Percentiles rank a stretch among this genome's conserved stretches.
Evolutionary conservation across 2,113 vertebrate species (phyloP).

Genomic region (Natator depressus): DNA sequence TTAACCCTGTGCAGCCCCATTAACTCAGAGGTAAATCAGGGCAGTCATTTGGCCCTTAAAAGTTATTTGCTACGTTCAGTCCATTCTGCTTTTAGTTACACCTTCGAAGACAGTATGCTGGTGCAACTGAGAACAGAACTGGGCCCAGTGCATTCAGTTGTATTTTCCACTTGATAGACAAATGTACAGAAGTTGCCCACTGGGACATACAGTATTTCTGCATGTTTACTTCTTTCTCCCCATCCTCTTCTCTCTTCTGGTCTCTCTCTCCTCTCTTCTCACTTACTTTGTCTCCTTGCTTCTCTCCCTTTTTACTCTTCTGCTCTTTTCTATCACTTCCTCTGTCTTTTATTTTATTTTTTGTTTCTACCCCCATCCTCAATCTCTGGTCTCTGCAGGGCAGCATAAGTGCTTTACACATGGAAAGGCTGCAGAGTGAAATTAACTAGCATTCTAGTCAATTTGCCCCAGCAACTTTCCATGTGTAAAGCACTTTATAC

Average conservation of each 20-base stretch:
- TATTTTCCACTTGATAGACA: background rate
- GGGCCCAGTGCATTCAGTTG: slow-evolving; percentile 14
- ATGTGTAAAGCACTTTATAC: slow-evolving; percentile 65
- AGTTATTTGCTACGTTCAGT: background rate
- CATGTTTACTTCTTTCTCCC: slow-evolving; percentile 26
- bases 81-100: background rate
- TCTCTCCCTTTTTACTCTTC: background rate
- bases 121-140: slow-evolving; percentile 36
- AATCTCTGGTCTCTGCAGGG: slow-evolving; percentile 65
- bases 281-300: background rate
- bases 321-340: too few species aligned
- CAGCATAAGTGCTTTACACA: slow-evolving; percentile 54
- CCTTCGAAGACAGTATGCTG: slow-evolving; percentile 10
- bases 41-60: slow-evolving; percentile 46
- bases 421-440: slow-evolving; percentile 60
- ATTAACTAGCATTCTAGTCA: slow-evolving; percentile 61
- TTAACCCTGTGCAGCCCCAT: background rate
- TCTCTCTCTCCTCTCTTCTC: background rate
- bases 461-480: slow-evolving; percentile 69
- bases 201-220: background rate
- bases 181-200: background rate
- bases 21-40: background rate
- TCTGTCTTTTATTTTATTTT: background rate
- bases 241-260: background rate
- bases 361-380: background rate